A percentile compares a stretch with the other conserved stretches of the same genome.
Conservation (phyloP, 2,888 invertebrate species). For the Eupeodes luniger region DNA sequence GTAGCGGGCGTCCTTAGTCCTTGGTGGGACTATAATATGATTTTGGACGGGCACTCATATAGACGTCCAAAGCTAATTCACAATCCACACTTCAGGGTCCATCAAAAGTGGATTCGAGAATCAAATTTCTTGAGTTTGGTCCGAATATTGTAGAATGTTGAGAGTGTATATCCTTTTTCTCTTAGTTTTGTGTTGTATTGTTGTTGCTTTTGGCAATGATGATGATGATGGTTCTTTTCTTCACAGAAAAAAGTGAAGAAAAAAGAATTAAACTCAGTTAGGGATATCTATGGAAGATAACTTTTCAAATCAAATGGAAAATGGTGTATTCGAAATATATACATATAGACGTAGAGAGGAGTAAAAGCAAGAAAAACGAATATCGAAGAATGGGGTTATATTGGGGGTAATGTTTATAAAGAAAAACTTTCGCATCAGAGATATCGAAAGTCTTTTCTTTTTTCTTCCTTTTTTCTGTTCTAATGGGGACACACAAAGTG, state of each 20-base stretch:
- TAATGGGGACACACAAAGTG: constrained; percentile 66
- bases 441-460: constrained; percentile 54
- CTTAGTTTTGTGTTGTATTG: background rate
- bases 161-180: background rate
- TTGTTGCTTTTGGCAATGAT: background rate
- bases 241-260: background rate
- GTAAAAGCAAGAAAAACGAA: background rate
- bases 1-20: background rate
- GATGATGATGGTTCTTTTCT: constrained; percentile 4
- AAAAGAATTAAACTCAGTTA: constrained; percentile 1
- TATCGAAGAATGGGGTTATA: background rate
- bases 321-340: constrained; percentile 19
- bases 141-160: background rate
- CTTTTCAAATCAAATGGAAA: constrained; percentile 70
- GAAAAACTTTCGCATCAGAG: constrained; percentile 43
- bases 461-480: background rate
- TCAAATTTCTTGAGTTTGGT: constrained; percentile 65
- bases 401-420: background rate
- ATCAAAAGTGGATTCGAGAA: constrained; percentile 68
- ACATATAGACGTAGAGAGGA: background rate
- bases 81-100: constrained; percentile 40
- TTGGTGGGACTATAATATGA: background rate
- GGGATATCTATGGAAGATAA: constrained; percentile 21
- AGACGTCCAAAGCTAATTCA: constrained; percentile 42
- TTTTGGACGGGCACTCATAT: constrained; percentile 1